phyloP scores from a whole-genome alignment of 2,888 invertebrate species.

The Xylocampa areola region DNA sequence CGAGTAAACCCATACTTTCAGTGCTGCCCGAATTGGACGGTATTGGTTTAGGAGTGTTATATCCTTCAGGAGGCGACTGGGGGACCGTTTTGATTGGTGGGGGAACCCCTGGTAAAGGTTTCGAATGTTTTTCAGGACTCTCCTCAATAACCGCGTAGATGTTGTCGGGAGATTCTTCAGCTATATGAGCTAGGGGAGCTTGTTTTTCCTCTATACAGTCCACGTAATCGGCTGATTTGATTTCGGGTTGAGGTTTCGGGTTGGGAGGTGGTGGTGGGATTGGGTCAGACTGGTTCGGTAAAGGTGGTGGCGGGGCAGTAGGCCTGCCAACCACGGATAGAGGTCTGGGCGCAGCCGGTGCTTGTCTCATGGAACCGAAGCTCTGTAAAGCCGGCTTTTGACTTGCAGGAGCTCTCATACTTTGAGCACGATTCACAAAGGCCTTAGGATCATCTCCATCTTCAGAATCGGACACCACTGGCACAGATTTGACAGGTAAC shows the following conservation, averaged over 20 bases:
- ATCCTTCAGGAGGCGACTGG: conserved; percentile 85
- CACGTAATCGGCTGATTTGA: conserved; percentile 91
- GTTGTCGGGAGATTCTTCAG: conserved; percentile 92
- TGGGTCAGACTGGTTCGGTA: conserved; percentile 86
- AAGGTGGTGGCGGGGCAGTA: conserved; percentile 93
- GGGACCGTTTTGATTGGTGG: conserved; percentile 72
- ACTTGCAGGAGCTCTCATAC: conserved; percentile 92
- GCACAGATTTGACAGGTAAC: conserved; percentile 89
- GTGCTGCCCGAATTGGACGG: conserved; percentile 87
- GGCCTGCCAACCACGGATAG: conserved; percentile 93
- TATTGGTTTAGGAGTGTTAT: conserved; percentile 83
- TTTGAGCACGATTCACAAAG: conserved; percentile 94
- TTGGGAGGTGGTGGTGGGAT: conserved; percentile 89
- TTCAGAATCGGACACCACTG: conserved; percentile 89
- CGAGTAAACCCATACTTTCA: conserved; percentile 94
- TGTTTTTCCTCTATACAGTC: conserved; percentile 93
- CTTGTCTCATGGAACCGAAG: conserved; percentile 95
- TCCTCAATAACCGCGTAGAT: conserved; percentile 97
- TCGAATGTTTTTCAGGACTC: conserved; percentile 88
- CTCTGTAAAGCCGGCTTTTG: conserved; percentile 92
- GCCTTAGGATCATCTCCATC: conserved; percentile 88
- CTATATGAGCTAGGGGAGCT: conserved; percentile 90
- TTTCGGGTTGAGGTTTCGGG: conserved; percentile 80
- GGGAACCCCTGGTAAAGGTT: conserved; percentile 80
- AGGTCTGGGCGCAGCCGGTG: conserved; percentile 91